Base-by-base conservation (phyloP, 2,797 vertebrate species). In the Rhinoraja longicauda region DNA sequence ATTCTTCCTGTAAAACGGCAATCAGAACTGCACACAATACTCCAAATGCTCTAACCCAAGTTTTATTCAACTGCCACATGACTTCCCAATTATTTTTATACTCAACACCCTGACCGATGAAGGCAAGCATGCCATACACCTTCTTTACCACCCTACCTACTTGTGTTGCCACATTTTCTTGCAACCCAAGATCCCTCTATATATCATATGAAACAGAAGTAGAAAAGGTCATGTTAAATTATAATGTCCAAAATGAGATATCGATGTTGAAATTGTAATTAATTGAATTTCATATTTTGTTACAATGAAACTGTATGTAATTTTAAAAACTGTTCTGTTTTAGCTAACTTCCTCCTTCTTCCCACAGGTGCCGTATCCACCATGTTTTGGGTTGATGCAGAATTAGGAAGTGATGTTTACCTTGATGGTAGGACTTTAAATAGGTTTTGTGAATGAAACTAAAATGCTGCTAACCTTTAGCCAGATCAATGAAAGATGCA, bases 371-470 rank as follows among this genome's bases (percentile, higher is more conserved):
- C 98, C 81, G 99, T 99, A 93, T 98, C 99, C 19, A 97, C 99
- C 94, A 98, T 99, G 96, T 99, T 99, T 96, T 99, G 99, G 99
- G 97, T 99, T 64, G 98, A 99, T 94, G 97, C 98, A 93, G 99
- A 99, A 95, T 96, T 99, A 62, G 99, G 98, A 94, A 98, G 98
- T 94, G 98, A 99, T 93, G 97, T 99, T 94, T 99, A 99, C 95
- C 96, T 99, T 94, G 99, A 99, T 93, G 99, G 99, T 99, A 96
- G 97, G 97, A 94, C 82, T 82, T 32, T 62, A 79, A 67, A 39
- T 62, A 4, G 39, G 7, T 86, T 79, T 67, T 88, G 12, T 53
- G 4, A 82, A 78, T 45, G 53, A 77, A 64, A 75, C 10, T 81
- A 57, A 67, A 67, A 36, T 93, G 75, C 4, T 32, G 4, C 24